Evolutionary conservation across 2,797 vertebrate species (phyloP).

Genomic region (Gobio occitaniae): DNA sequence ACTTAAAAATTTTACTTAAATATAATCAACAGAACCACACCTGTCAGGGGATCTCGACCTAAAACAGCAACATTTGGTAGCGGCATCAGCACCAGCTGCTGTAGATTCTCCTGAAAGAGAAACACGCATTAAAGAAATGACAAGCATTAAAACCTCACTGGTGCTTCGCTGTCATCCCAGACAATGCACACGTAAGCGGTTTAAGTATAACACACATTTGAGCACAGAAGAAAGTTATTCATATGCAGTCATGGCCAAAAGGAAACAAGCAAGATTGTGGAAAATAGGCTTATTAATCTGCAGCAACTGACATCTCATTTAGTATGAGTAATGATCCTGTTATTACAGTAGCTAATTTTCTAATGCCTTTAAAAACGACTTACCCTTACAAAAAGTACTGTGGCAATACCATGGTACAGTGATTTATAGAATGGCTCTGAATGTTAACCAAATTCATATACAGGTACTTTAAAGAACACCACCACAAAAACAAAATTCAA

Average conservation of each 20-base stretch:
- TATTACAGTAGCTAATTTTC: conserved; percentile 6
- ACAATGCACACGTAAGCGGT: background rate
- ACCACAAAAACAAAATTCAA: background rate
- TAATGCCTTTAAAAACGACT: background rate
- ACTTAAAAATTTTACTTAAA: background rate
- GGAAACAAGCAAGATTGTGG: background rate
- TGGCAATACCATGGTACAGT: conserved; percentile 1
- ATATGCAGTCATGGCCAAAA: conserved; percentile 5
- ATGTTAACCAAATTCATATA: background rate
- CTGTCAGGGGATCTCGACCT: conserved; percentile 88
- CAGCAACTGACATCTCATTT: background rate
- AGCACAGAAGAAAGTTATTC: background rate
- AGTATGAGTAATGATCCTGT: conserved; percentile 1
- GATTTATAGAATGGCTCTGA: background rate
- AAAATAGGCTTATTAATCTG: conserved; percentile 5
- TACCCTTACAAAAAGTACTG: background rate
- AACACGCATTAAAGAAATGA: conserved; percentile 6
- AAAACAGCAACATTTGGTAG: conserved; percentile 87
- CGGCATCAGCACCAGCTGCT: conserved; percentile 86
- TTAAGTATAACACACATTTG: background rate
- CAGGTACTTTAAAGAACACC: background rate
- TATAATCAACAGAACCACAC: conserved; percentile 66
- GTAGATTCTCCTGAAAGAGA: conserved; percentile 84
- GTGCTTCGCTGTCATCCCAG: background rate
- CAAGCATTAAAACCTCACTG: conserved; percentile 14